A percentile compares a stretch with the other conserved stretches of the same genome.
These are phyloP conservation scores for Hedya salicella DNA, from an alignment of 2,888 invertebrate genomes.

Conservation along the genomic window DNA sequence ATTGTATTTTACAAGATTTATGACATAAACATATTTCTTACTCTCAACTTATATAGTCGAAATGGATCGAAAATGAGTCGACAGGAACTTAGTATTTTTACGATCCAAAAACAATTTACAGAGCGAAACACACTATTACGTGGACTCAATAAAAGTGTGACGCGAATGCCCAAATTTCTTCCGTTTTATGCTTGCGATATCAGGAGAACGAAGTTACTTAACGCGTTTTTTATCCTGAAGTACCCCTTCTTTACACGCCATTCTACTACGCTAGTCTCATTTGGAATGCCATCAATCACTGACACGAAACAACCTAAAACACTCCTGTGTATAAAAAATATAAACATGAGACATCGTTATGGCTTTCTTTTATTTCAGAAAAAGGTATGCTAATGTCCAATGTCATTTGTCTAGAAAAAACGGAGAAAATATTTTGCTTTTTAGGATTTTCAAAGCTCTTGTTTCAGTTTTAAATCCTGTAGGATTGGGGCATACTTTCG, in stretches of 20 bases:
- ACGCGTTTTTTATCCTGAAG: slow-evolving; percentile 37
- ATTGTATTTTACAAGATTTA: slow-evolving; percentile 11
- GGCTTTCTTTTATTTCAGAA: slow-evolving; percentile 59
- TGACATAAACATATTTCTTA: neutral
- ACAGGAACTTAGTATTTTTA: too few relatives aligned
- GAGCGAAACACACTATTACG: slow-evolving; percentile 6
- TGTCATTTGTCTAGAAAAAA: slow-evolving; percentile 25
- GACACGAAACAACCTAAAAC: slow-evolving; percentile 58
- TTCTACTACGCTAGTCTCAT: slow-evolving; percentile 53
- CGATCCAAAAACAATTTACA: neutral
- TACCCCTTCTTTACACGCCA: slow-evolving; percentile 34
- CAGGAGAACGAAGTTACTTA: slow-evolving; percentile 40
- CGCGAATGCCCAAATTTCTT: slow-evolving; percentile 20
- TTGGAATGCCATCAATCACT: slow-evolving; percentile 70
- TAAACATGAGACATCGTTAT: slow-evolving; percentile 58
- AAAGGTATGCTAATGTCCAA: slow-evolving; percentile 39
- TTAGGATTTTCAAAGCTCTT: neutral
- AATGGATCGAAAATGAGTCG: too few relatives aligned
- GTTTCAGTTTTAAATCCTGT: neutral
- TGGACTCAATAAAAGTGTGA: slow-evolving; percentile 17
- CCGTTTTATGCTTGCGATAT: slow-evolving; percentile 19
- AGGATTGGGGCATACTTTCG: too few relatives aligned
- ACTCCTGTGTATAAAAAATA: slow-evolving; percentile 63
- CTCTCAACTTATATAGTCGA: too few relatives aligned
- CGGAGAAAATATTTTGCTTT: slow-evolving; percentile 11